Evolutionary conservation across 2,113 vertebrate species (phyloP), one percentile per base, ranked within the genome.

Genomic region (Tragelaphus imberbis): DNA sequence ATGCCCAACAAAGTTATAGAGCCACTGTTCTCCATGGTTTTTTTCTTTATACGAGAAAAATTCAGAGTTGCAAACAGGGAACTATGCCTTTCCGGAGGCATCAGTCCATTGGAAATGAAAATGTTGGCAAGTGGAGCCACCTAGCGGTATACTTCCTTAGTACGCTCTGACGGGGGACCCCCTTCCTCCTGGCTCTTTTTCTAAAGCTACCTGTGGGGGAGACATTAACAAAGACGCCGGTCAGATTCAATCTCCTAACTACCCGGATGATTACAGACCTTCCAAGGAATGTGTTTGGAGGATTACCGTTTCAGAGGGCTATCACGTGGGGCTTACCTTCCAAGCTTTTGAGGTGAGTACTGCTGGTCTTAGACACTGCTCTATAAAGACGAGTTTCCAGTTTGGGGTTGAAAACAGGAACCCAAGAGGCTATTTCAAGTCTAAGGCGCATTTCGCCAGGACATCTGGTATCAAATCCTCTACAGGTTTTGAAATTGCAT

Each of bases 191-290:
- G 47, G 30, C 30, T 95, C 92, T 98, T 95, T 98, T 85, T 97
- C 71, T 96, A 51, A 98, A 99, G 99, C 99, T 82, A 99, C 99
- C 84, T 99, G 99, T 25, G 99, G 99, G 17, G 99, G 99, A 88
- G 99, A 99, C 84, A 98, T 99, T 94, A 98, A 97, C 92, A 99
- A 98, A 96, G 99, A 99, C 84, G 98, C 98, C 0, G 99, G 99
- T 19, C 99, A 99, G 98, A 99, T 99, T 97, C 99, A 99, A 33
- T 99, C 99, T 28, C 99, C 99, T 88, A 99, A 99, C 98, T 99
- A 99, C 87, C 99, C 99, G 0, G 99, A 99, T 56, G 99, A 99
- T 98, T 99, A 99, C 99, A 99, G 99, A 68, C 99, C 99, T 98
- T 99, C 99, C 97, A 99, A 99, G 98, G 98, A 99, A 88, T 99